Evolutionary conservation across 2,888 invertebrate species (phyloP), one percentile per base, ranked within the genome.

Genomic region (Heteromurus nitidus): DNA sequence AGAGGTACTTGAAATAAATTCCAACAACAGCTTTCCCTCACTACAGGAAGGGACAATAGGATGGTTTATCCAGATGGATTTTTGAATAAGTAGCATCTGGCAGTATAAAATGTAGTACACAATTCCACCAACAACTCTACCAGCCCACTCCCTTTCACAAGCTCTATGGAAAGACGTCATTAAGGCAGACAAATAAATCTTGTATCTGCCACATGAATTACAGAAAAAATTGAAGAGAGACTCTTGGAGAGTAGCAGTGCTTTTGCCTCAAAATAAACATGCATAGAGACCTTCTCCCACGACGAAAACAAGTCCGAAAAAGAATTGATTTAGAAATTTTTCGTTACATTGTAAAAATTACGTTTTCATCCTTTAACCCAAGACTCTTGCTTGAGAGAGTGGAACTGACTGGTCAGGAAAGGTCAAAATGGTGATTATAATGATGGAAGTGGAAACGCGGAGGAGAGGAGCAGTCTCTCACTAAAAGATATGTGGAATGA

Each of bases 341-440:
- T 3, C 18, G 9, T 3, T 50, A 20, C 2, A 18, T 50, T 11
- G n/a, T 3, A 9, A 18, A 50, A 50, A 50, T 50, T 50, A 50
- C 50, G 22, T 18, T 7, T 50, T 18, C 13, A n/a, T 44, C 44
- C 44, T 13, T 36, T 36, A 5, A n/a, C 11, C 47, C 16, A n/a
- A 47, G 18, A 22, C 9, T 11, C 7, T n/a, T 20, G 20, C 50
- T 50, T 22, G 5, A 50, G 22, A 50, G 20, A 2, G 7, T 3
- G 20, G 22, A 44, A n/a, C 16, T 13, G n/a, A 44, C 28, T 30
- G 60, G 60, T 60, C 60, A 24, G 42, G 22, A 30, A 65, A 68
- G 68, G 68, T 68, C 68, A 68, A 28, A 47, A 28, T n/a, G 20
- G 68, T 50, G 68, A 68, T 68, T 68, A 68, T 47, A 47, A 68